phyloP scores from a whole-genome alignment of 2,113 vertebrate species.

The Pachycephala philippinensis region DNA sequence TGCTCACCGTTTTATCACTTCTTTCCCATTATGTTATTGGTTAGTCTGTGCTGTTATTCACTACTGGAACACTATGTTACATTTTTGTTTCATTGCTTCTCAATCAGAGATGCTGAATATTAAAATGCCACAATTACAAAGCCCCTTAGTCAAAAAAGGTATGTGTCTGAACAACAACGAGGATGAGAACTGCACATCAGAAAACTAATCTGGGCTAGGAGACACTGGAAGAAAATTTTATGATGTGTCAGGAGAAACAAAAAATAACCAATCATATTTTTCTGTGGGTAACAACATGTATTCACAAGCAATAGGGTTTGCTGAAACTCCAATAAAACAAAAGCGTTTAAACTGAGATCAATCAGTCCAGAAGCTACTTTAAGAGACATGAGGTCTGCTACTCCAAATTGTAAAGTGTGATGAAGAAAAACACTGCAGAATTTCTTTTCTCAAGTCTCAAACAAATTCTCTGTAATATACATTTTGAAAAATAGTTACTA shows the following conservation, averaged over 20 bases:
- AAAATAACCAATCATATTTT: background rate
- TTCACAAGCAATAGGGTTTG: background rate
- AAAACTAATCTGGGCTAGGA: constrained; percentile 8
- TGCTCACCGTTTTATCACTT: background rate
- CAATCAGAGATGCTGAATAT: background rate
- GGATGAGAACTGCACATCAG: background rate
- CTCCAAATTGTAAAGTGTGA: background rate
- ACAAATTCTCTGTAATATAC: background rate
- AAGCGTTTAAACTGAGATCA: background rate
- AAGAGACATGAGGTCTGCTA: background rate
- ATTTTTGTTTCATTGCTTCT: background rate
- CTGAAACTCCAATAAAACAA: background rate
- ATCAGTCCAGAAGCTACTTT: background rate
- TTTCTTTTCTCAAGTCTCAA: background rate
- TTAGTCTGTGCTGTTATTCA: background rate
- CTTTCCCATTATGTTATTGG: constrained; percentile 27
- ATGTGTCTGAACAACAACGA: background rate
- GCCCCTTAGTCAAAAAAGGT: background rate
- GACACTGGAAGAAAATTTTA: constrained; percentile 6
- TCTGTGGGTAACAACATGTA: background rate
- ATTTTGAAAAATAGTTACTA: background rate
- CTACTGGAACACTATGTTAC: background rate
- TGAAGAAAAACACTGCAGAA: background rate
- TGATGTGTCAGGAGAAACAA: background rate
- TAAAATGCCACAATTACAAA: background rate